Conservation (phyloP, 1,140 invertebrate species). For the Anastatus disparis region DNA sequence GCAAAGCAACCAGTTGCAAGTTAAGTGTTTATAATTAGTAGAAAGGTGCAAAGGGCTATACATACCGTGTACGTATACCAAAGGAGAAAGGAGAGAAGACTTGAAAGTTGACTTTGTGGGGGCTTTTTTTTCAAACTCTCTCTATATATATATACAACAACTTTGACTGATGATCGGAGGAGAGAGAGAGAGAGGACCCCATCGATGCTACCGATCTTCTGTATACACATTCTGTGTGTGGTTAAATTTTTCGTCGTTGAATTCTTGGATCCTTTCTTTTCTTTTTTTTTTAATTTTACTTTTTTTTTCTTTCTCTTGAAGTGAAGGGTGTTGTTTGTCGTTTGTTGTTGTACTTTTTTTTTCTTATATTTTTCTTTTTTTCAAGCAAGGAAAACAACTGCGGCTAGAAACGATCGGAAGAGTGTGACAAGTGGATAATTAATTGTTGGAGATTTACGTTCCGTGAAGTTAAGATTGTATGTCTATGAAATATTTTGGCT, state of each 20-base stretch:
- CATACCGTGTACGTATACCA: too few relatives aligned
- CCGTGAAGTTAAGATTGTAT: too few relatives aligned
- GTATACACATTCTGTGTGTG: too few relatives aligned
- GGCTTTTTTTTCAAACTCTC: conserved; percentile 35
- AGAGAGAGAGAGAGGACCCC: too few relatives aligned
- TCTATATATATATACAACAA: too few relatives aligned
- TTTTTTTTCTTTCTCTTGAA: neutral
- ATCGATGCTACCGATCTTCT: conserved; percentile 31
- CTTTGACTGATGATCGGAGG: conserved; percentile 37
- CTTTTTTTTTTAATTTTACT: neutral
- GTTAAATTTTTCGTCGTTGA: too few relatives aligned
- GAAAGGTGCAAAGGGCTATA: neutral
- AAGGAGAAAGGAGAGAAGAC: neutral
- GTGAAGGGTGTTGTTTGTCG: too few relatives aligned
- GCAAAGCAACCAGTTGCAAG: too few relatives aligned
- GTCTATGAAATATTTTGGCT: too few relatives aligned
- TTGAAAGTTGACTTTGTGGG: conserved; percentile 28
- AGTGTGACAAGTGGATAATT: conserved; percentile 35
- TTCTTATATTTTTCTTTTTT: neutral
- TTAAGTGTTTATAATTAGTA: conserved; percentile 30
- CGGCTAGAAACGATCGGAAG: conserved; percentile 14
- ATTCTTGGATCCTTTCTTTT: neutral
- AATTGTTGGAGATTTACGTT: too few relatives aligned
- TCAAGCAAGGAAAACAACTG: neutral
- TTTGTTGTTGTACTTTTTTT: neutral